Evolutionary conservation across 2,113 vertebrate genomes (phyloP).

Genomic region (Oenanthe melanoleuca): DNA sequence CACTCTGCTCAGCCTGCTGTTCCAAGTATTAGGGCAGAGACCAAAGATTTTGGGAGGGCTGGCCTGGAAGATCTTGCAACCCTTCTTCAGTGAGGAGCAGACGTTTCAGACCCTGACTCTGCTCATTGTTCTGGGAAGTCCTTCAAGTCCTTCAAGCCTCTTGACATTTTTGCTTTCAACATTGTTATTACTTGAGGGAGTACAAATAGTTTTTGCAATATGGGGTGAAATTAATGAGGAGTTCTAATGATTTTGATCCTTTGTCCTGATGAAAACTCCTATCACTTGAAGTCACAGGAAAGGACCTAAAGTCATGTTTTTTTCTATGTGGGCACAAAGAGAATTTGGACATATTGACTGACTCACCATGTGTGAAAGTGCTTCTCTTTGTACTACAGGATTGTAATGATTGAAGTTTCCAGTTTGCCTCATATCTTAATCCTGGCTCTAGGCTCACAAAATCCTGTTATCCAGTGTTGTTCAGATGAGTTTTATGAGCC

Average conservation of each 20-base stretch:
- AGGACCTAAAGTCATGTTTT: not conserved
- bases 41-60: not conserved
- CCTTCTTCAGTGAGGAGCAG: not conserved
- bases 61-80: not conserved
- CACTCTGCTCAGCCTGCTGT: not conserved
- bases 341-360: not conserved
- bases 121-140: not conserved
- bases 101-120: not conserved
- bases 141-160: not conserved
- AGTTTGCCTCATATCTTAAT: not conserved
- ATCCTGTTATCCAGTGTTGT: not conserved
- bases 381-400: not conserved
- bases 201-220: slow-evolving; percentile 7
- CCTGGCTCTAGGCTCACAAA: not conserved
- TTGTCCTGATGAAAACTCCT: slow-evolving; percentile 2
- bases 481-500: not conserved
- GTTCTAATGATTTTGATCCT: slow-evolving; percentile 7
- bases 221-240: not conserved
- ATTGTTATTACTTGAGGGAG: not conserved
- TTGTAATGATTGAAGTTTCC: not conserved
- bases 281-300: not conserved
- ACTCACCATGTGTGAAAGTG: not conserved
- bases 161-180: slow-evolving; percentile 9
- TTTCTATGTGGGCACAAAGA: not conserved
- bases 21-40: not conserved